Percentiles rank a stretch among this genome's conserved stretches.
Evolutionary conservation across 1,140 invertebrate species (phyloP).

Genomic region (Drosophila nikananu): DNA sequence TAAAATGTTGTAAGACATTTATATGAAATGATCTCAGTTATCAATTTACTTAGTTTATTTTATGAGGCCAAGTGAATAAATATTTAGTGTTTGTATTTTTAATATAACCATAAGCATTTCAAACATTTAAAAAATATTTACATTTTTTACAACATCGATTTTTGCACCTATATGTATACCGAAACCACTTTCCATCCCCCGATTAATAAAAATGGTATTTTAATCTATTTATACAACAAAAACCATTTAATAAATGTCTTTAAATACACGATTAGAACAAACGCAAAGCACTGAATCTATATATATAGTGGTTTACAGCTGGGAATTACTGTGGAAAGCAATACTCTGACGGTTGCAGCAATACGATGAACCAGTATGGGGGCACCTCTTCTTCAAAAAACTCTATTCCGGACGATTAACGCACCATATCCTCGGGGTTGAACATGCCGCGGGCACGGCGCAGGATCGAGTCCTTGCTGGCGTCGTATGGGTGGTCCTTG

Average conservation of each 20-base stretch:
- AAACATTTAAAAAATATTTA: no score
- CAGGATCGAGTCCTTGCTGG: conserved; percentile 98
- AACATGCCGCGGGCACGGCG: conserved; percentile 97
- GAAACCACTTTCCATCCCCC: neutral
- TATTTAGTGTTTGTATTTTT: no score
- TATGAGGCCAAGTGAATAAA: no score
- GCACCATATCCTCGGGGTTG: conserved; percentile 92
- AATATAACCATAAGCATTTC: no score
- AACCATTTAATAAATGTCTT: conserved; percentile 47
- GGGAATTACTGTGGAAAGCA: conserved; percentile 25
- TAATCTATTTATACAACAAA: conserved; percentile 43
- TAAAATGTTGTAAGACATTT: no score
- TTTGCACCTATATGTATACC: neutral
- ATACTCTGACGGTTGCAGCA: conserved; percentile 42
- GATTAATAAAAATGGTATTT: neutral
- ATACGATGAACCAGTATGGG: conserved; percentile 21
- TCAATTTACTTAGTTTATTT: no score
- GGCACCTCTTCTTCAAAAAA: neutral
- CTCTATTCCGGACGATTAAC: conserved; percentile 42
- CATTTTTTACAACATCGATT: no score
- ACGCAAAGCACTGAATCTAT: conserved; percentile 28
- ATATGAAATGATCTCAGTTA: no score
- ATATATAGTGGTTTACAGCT: conserved; percentile 14
- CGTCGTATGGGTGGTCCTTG: conserved; percentile 99
- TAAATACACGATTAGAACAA: conserved; percentile 42